Evolutionary conservation across 2,113 vertebrate genomes (phyloP), one percentile per base, ranked within the genome.

Genomic region (Phrynosoma blainvillii): DNA sequence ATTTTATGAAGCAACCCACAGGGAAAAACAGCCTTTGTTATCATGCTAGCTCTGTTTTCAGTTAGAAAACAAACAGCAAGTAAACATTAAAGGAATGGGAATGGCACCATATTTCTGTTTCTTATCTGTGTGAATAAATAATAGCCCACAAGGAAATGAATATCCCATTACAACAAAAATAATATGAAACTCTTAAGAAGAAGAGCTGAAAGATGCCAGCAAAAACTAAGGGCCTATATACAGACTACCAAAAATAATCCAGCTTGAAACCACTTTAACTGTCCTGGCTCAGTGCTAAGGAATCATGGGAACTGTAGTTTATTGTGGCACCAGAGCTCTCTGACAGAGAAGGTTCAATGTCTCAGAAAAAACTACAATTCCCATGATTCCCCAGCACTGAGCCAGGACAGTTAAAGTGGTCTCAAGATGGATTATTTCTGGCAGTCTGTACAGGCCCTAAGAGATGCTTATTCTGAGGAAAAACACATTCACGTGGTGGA

Each of bases 401-500:
- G 36, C 36, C 36, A 36, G 36, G 36, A 36, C 36, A 36, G 36
- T 36, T 36, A 36, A 36, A 36, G 36, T 36, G 36, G 36, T 36
- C 2, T 36, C 36, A 36, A 36, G 36, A 36, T 36, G 36, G 36
- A 36, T 36, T 36, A 36, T 36, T 36, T 36, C 36, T 36, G 36
- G 36, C 36, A 36, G 36, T 36, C 36, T 36, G 36, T 36, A 36
- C 36, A 36, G 36, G 36, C 36, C 36, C 93, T 56, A 94, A 94
- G 93, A 94, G 94, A 94, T 81, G 66, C 25, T 65, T 88, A 92
- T 89, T 93, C 92, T 89, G 90, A 25, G 85, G 87, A 92, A 88
- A 27, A 89, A 36, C 68, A 27, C 25, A 54, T 92, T 95, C 94
- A 95, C 93, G 87, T 91, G 90, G 89, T 88, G 91, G 92, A 90